Evolutionary conservation across 2,888 invertebrate genomes (phyloP).

Genomic region (Pyrocoelia pectoralis): DNA sequence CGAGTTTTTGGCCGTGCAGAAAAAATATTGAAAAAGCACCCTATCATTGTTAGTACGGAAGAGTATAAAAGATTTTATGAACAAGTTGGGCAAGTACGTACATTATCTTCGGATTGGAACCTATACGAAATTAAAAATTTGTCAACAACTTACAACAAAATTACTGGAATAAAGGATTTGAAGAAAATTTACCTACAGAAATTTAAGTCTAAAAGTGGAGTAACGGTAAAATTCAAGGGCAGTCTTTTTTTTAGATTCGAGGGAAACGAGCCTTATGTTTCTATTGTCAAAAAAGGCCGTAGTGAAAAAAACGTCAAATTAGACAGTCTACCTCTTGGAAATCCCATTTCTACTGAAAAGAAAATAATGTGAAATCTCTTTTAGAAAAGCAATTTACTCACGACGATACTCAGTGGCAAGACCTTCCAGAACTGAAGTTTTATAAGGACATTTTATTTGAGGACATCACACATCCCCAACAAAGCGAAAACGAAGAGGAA

Average conservation of each 20-base stretch:
- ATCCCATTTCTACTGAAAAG: slow-evolving; percentile 16
- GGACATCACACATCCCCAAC: no score
- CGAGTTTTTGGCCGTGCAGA: slow-evolving; percentile 22
- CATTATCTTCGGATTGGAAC: neutral
- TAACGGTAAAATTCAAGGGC: neutral
- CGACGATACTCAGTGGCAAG: slow-evolving; percentile 16
- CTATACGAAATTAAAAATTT: neutral
- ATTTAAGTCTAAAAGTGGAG: neutral
- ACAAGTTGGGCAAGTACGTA: neutral
- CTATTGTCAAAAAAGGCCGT: slow-evolving; percentile 13
- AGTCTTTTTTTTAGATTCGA: neutral
- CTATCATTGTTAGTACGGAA: neutral
- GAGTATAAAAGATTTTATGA: neutral
- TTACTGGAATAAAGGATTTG: neutral
- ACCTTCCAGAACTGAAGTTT: slow-evolving; percentile 18
- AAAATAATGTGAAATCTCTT: slow-evolving; percentile 15
- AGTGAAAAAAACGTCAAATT: slow-evolving; percentile 9
- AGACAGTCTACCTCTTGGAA: slow-evolving; percentile 12
- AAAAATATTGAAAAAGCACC: neutral
- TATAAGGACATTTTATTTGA: no score
- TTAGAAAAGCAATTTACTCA: slow-evolving; percentile 20
- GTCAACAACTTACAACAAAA: neutral
- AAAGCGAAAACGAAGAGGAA: no score
- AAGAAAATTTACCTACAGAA: slow-evolving; percentile 18
- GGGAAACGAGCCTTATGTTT: neutral